Evolutionary conservation across 1,140 invertebrate genomes (phyloP).

Genomic region (Brachionus angularis): DNA sequence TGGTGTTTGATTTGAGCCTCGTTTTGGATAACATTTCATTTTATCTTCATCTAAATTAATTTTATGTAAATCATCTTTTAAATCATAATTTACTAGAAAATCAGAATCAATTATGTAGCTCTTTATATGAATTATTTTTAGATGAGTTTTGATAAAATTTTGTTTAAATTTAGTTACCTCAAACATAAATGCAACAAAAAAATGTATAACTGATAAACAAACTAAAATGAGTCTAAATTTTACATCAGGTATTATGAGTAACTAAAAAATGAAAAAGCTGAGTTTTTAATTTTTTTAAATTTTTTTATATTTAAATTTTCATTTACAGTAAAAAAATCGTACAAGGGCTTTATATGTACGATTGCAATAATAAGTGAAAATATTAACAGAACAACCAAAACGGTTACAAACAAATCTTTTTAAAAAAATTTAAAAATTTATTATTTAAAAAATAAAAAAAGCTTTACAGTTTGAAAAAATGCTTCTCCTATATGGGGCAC

Average conservation of each 20-base stretch:
- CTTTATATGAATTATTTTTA: background rate
- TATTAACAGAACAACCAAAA: background rate
- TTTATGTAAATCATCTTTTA: constrained; percentile 32
- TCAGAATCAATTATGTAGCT: constrained; percentile 32
- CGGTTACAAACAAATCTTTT: constrained; percentile 13
- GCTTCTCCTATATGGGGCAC: constrained; percentile 32
- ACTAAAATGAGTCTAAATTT: constrained; percentile 41
- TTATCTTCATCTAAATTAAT: background rate
- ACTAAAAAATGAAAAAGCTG: background rate
- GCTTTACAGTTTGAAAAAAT: constrained; percentile 42
- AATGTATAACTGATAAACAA: background rate
- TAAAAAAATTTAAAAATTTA: background rate
- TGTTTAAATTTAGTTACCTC: constrained; percentile 6
- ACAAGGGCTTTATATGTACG: background rate
- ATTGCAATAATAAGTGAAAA: constrained; percentile 13
- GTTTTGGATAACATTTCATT: constrained; percentile 23
- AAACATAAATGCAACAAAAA: constrained; percentile 28
- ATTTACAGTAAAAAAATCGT: constrained; percentile 17
- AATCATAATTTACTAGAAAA: constrained; percentile 29
- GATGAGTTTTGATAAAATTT: background rate
- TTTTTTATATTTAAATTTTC: background rate
- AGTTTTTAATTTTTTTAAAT: background rate
- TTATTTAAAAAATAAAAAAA: background rate
- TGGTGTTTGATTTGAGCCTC: constrained; percentile 28
- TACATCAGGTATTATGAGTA: constrained; percentile 26